phyloP scores from a whole-genome alignment of 2,797 vertebrate genomes.

The Clarias fuscus region DNA sequence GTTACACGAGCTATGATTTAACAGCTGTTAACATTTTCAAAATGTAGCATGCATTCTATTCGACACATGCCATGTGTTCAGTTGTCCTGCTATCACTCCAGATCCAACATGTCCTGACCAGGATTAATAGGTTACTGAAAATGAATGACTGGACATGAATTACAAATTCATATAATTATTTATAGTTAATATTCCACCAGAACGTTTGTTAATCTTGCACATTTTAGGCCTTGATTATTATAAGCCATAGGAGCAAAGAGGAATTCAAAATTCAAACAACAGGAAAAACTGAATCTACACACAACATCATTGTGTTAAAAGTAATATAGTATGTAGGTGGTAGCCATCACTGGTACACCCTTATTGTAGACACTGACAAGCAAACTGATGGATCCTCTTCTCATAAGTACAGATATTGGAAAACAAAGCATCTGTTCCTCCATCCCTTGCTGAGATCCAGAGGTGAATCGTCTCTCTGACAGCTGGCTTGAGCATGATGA shows the following conservation, averaged over 20 bases:
- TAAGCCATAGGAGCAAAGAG: not conserved
- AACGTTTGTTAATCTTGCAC: not conserved
- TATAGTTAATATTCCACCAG: not conserved
- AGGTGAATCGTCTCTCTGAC: constrained; percentile 44
- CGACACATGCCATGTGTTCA: not conserved
- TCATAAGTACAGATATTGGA: constrained; percentile 17
- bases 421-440: constrained; percentile 12
- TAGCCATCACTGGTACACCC: constrained; percentile 30
- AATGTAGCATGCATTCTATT: not conserved
- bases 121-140: not conserved
- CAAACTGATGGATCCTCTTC: constrained; percentile 1
- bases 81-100: not conserved
- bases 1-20: not conserved
- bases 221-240: not conserved
- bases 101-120: not conserved
- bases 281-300: not conserved
- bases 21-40: not conserved
- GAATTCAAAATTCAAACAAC: not conserved
- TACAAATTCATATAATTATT: not conserved
- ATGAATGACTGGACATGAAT: not conserved
- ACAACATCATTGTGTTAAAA: not conserved
- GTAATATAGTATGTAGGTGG: not conserved
- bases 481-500: constrained; percentile 45
- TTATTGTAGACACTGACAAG: constrained; percentile 27
- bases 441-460: constrained; percentile 25